A percentile compares a stretch with the other conserved stretches of the same genome.
Evolutionary conservation across 2,113 vertebrate species (phyloP).

Genomic region (Morone saxatilis): DNA sequence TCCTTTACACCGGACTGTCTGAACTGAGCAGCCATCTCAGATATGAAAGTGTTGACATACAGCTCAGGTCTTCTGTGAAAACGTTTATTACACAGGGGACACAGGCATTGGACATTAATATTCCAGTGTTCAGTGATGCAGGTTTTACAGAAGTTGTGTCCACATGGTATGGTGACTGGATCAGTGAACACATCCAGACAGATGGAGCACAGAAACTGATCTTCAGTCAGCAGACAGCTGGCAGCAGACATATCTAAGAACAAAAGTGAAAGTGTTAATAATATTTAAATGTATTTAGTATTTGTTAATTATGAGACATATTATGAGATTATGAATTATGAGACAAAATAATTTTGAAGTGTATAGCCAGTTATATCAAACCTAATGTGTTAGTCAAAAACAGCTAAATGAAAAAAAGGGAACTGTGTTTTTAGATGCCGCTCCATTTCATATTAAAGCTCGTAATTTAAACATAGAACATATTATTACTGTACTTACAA

Average conservation of each 20-base stretch:
- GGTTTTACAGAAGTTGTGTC: background rate
- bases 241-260: background rate
- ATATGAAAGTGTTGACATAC: background rate
- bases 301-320: too few species aligned
- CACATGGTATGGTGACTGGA: constrained; percentile 10
- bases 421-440: background rate
- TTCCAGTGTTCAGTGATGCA: constrained; percentile 21
- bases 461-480: background rate
- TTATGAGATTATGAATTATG: background rate
- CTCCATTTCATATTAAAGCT: background rate
- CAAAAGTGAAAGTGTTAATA: too few species aligned
- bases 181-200: constrained; percentile 23
- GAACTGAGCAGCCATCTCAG: background rate
- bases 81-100: background rate
- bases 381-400: background rate
- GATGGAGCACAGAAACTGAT: background rate
- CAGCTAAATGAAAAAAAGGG: background rate
- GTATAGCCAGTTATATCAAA: background rate
- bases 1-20: background rate
- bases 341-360: background rate
- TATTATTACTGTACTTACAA: background rate
- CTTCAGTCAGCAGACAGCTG: background rate
- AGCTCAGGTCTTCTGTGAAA: background rate
- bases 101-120: background rate
- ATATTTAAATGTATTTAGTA: too few species aligned